Conservation (phyloP, 2,888 invertebrate species). For the Folsomia candida region DNA sequence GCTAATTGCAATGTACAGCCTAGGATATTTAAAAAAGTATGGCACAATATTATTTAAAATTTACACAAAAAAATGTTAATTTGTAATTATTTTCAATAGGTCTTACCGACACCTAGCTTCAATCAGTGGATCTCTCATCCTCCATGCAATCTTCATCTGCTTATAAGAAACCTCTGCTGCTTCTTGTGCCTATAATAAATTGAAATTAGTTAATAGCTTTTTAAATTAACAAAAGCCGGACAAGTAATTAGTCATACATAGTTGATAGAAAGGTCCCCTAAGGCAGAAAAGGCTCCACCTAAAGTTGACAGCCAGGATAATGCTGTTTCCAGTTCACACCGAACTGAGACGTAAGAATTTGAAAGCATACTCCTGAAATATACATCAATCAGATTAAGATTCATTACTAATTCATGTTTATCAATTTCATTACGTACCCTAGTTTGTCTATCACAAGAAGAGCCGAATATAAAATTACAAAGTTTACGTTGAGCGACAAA, state of each 20-base stretch:
- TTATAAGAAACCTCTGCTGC: slow-evolving; percentile 83
- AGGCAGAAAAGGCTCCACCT: slow-evolving; percentile 92
- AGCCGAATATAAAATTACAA: background rate
- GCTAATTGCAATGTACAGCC: slow-evolving; percentile 79
- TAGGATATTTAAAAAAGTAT: background rate
- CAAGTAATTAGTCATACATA: slow-evolving; percentile 62
- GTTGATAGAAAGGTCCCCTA: slow-evolving; percentile 79
- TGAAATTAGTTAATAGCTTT: slow-evolving; percentile 41
- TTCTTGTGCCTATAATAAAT: slow-evolving; percentile 68
- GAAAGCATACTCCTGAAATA: slow-evolving; percentile 37
- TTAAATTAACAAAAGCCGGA: slow-evolving; percentile 23
- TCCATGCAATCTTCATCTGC: slow-evolving; percentile 76
- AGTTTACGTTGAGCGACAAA: background rate
- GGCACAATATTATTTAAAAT: background rate
- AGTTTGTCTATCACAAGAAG: background rate
- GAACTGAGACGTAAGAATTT: slow-evolving; percentile 28
- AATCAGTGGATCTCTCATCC: slow-evolving; percentile 76
- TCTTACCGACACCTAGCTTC: slow-evolving; percentile 71
- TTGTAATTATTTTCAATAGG: too few relatives aligned
- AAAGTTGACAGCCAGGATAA: slow-evolving; percentile 94
- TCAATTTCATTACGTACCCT: background rate
- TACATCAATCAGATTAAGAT: background rate
- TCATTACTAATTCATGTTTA: too few relatives aligned
- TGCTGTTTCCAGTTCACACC: slow-evolving; percentile 70
- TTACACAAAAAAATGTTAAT: background rate